Evolutionary conservation across 1,140 invertebrate genomes (phyloP).

Genomic region (Drosophila kikkawai): DNA sequence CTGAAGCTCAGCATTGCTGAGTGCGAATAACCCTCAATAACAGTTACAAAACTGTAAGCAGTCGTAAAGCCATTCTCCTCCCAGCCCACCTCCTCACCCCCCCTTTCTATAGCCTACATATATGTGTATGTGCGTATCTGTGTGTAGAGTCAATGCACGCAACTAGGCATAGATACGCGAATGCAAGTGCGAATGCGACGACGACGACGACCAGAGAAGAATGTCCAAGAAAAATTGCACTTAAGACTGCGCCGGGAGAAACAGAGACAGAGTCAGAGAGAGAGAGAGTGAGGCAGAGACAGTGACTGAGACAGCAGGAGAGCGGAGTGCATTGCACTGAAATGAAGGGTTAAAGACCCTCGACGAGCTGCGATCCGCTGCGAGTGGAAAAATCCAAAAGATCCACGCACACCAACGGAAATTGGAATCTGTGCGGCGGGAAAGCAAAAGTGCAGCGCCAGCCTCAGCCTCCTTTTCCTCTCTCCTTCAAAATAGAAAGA

Average conservation of each 20-base stretch:
- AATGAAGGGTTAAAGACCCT: slow-evolving; percentile 83
- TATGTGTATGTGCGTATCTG: slow-evolving; percentile 39
- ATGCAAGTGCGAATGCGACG: slow-evolving; percentile 21
- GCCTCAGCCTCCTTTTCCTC: not conserved
- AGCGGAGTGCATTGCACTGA: slow-evolving; percentile 79
- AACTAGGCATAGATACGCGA: slow-evolving; percentile 71
- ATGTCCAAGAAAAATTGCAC: slow-evolving; percentile 74
- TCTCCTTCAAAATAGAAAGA: slow-evolving; percentile 24
- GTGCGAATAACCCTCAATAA: slow-evolving; percentile 81
- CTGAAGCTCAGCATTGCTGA: slow-evolving; percentile 10
- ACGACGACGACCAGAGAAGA: slow-evolving; percentile 53
- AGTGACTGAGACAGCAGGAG: slow-evolving; percentile 39
- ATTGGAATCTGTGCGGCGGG: slow-evolving; percentile 77
- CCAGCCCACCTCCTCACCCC: not conserved
- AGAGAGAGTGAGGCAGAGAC: not conserved
- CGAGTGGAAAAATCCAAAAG: slow-evolving; percentile 80
- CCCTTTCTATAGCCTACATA: not conserved
- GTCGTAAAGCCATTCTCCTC: slow-evolving; percentile 56
- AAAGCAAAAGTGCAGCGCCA: slow-evolving; percentile 78
- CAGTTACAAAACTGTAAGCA: slow-evolving; percentile 84
- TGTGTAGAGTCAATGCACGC: slow-evolving; percentile 66
- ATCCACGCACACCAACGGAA: slow-evolving; percentile 43
- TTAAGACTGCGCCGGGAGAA: slow-evolving; percentile 28
- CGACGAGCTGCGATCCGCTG: slow-evolving; percentile 53
- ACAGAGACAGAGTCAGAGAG: slow-evolving; percentile 6